Evolutionary conservation across 2,888 invertebrate species (phyloP).

Genomic region (Cylindroiulus punctatus): DNA sequence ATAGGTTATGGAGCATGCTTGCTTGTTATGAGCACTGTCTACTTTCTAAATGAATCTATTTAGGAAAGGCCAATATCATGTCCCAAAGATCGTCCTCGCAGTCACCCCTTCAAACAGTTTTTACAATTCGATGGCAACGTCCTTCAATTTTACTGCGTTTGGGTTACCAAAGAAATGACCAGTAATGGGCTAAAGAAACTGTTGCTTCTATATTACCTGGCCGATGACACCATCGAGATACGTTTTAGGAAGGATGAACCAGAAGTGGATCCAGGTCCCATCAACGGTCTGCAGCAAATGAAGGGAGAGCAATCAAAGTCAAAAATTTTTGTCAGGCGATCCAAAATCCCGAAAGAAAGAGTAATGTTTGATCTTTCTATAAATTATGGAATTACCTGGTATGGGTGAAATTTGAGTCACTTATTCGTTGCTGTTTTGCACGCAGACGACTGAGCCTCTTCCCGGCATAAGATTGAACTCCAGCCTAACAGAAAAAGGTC

Average conservation of each 20-base stretch:
- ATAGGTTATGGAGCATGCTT: too few species aligned
- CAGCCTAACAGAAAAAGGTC: neutral
- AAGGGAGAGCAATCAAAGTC: slow-evolving; percentile 10
- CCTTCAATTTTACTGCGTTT: slow-evolving; percentile 83
- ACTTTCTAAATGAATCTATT: neutral
- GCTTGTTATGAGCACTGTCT: too few species aligned
- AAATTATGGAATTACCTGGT: neutral
- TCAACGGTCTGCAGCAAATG: neutral
- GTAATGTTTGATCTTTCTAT: neutral
- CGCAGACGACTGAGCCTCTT: slow-evolving; percentile 48
- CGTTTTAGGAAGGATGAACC: slow-evolving; percentile 78
- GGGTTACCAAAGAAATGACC: slow-evolving; percentile 80
- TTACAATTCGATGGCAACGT: slow-evolving; percentile 79
- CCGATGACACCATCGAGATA: slow-evolving; percentile 90
- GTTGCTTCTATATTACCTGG: slow-evolving; percentile 84
- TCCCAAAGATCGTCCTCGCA: slow-evolving; percentile 18
- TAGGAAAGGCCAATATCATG: slow-evolving; percentile 48
- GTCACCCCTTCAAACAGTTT: slow-evolving; percentile 79
- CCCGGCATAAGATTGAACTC: slow-evolving; percentile 38
- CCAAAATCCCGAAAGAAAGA: slow-evolving; percentile 54
- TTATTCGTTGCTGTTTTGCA: neutral
- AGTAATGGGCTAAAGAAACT: slow-evolving; percentile 79
- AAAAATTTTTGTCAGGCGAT: slow-evolving; percentile 37
- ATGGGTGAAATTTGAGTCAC: neutral
- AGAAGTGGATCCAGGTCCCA: slow-evolving; percentile 62